Base-by-base conservation (phyloP, 2,888 invertebrate species). In the Dynastes maya region DNA sequence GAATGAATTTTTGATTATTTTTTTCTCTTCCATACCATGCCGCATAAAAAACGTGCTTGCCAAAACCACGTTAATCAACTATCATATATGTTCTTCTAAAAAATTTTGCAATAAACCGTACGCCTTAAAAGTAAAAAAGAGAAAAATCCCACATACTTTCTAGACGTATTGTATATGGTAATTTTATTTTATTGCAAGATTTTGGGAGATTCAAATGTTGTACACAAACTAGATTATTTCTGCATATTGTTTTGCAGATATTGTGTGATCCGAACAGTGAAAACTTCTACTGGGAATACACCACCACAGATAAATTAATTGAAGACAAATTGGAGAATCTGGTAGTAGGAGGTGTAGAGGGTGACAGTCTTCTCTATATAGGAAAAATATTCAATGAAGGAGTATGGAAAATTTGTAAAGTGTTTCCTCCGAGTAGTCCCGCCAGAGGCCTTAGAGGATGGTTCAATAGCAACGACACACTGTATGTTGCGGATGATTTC, bases 371-470 rank as follows among this genome's bases (percentile, higher is more conserved):
- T 2, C 40, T 67, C 5, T 67, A 67, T 16, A 45, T 67, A 1
- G 67, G 67, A 3, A 67, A 40, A 40, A 27, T 67, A n/a, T 67
- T 67, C 13, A 40, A 67, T 11, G 32, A 67, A 16, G 67, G 40
- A 4, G 40, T 22, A n/a, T 67, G 45, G 45, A 67, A 67, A 9
- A 67, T 67, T n/a, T 32, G 67, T 40, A 67, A 67, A 16, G 67
- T 67, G n/a, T 67, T 67, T 40, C 67, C 67, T 3, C 2, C 22
- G 16, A 67, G 45, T n/a, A 40, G 37, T 40, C 5, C 2, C n/a
- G 5, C n/a, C 2, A 40, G 11, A 6, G 67, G 67, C 13, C 37
- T 49, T 1, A 40, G 67, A 67, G 40, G 40, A 22, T n/a, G 22
- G 55, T 22, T 55, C n/a, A 16, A 53, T 53, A n/a, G 16, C 22